Base-by-base conservation (phyloP, 2,113 vertebrate species). In the Gallinago media region DNA sequence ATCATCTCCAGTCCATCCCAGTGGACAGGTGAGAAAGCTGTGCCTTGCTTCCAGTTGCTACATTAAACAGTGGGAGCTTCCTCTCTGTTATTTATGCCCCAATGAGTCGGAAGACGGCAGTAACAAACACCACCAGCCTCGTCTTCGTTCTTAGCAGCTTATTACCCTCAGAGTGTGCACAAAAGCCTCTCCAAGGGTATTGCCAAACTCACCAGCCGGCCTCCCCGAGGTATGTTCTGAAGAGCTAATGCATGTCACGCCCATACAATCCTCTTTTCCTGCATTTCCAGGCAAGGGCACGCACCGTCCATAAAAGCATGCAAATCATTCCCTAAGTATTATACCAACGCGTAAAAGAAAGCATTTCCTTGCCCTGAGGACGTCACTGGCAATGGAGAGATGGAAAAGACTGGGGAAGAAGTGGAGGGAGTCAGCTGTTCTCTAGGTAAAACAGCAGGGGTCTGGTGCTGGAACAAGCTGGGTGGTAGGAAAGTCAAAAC, bases 291-390 rank as follows among this genome's bases (percentile, higher is more conserved):
- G 93, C 95, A 91, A 94, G 89, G 56, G 73, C 89, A 93, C 6
- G 21, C 3, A 88, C 88, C 0, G 1, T 82, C 67, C 65, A 72
- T 94, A 68, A 92, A 96, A 72, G 21, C 44, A 92, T 84, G 86
- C 91, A 92, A 96, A 96, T 97, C 49, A 68, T 56, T 81, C 52
- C 2, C 34, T 44, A 78, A 70, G 89, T 80, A 61, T 38, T 86
- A 61, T 67, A 89, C 88, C 49, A 52, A 65, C 1, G 0, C 0
- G 4, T 47, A 50, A 65, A 89, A 81, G 68, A 95, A 95, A 86
- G 11, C 65, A 89, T 96, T 97, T 96, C 89, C 84, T 91, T 96
- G 96, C 89, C 94, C 84, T 22, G 49, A 92, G 93, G 94, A 92
- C 75, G 76, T 75, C 29, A 46, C 14, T 2, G 3, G 32, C 56